These are phyloP conservation scores for Drosophila tanythrix DNA, from an alignment of 2,888 invertebrate genomes.

Conservation along the genomic window DNA sequence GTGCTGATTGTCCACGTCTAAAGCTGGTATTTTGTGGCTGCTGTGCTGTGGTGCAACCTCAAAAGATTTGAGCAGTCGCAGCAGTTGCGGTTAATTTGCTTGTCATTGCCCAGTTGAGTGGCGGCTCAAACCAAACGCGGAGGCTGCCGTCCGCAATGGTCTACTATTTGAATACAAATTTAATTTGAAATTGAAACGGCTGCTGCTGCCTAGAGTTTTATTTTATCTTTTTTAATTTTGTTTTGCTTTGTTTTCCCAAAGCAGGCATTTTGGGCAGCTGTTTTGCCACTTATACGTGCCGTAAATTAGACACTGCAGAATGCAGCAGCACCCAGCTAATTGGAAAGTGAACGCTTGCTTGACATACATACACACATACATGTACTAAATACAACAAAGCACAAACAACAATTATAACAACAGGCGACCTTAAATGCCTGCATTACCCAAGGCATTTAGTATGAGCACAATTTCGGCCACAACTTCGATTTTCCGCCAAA, in stretches of 20 bases:
- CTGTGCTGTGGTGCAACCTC: conserved; percentile 67
- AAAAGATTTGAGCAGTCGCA: conserved; percentile 48
- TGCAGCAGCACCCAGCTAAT: conserved; percentile 52
- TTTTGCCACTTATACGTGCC: conserved; percentile 73
- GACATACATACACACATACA: conserved; percentile 21
- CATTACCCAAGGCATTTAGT: conserved; percentile 34
- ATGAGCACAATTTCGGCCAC: conserved; percentile 30
- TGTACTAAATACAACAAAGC: background rate
- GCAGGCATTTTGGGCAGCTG: conserved; percentile 68
- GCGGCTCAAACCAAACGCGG: conserved; percentile 45
- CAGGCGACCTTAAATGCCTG: conserved; percentile 30
- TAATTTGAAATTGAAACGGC: conserved; percentile 75
- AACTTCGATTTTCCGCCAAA: conserved; percentile 27
- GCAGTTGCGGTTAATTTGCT: conserved; percentile 80
- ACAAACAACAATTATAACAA: conserved; percentile 1
- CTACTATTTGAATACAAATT: conserved; percentile 78
- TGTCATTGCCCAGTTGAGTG: conserved; percentile 79
- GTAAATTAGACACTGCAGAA: conserved; percentile 65
- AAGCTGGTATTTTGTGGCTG: conserved; percentile 26
- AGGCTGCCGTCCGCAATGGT: conserved; percentile 32
- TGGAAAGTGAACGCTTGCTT: conserved; percentile 63
- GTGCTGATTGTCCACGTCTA: conserved; percentile 62
- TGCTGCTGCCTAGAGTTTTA: conserved; percentile 36
- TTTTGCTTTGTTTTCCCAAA: conserved; percentile 34
- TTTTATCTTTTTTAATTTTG: background rate